A percentile compares a stretch with the other conserved stretches of the same genome.
These are phyloP conservation scores for Ivindomyrus marchei DNA, from an alignment of 2,113 vertebrate species.

Conservation along the genomic window DNA sequence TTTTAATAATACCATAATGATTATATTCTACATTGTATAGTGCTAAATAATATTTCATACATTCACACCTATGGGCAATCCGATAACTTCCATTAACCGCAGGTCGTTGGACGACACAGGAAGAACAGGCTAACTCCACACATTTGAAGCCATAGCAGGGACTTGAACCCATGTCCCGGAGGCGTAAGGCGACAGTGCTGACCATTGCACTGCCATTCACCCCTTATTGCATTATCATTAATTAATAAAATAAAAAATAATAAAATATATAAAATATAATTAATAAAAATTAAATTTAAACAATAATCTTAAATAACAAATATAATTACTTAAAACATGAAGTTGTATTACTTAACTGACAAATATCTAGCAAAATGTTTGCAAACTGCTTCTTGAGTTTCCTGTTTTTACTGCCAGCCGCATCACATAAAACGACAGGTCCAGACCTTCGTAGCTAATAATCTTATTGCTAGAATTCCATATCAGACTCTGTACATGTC, in stretches of 20 bases:
- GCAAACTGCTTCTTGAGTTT: background rate
- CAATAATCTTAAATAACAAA: background rate
- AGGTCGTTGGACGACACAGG: too few relatives aligned
- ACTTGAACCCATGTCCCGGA: too few relatives aligned
- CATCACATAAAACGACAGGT: background rate
- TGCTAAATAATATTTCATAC: too few relatives aligned
- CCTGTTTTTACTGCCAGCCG: background rate
- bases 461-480: background rate
- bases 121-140: too few relatives aligned
- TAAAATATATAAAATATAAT: background rate
- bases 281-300: background rate
- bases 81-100: too few relatives aligned
- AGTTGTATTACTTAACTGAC: background rate
- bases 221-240: background rate
- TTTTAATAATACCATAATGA: too few relatives aligned
- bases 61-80: too few relatives aligned
- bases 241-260: background rate
- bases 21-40: too few relatives aligned
- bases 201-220: too few relatives aligned
- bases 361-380: background rate
- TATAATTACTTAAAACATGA: background rate
- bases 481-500: background rate
- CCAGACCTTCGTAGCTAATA: background rate
- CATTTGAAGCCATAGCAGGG: too few relatives aligned
- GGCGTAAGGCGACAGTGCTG: too few relatives aligned